Base-by-base conservation (phyloP, 2,888 invertebrate species). In the Dicroscelio sp. region DNA sequence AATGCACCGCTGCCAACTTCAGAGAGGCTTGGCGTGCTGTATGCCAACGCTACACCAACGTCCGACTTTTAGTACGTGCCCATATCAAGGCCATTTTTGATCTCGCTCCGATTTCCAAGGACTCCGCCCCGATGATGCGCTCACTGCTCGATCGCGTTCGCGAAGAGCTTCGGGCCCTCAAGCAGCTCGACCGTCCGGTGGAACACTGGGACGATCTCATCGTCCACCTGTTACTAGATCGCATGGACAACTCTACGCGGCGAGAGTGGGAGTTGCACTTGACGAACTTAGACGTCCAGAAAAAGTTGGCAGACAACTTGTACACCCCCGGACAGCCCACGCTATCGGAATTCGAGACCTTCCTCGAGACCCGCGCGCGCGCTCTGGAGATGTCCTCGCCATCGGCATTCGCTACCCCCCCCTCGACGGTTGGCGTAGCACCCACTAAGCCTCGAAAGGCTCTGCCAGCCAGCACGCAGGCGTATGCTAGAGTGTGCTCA, bases 1-100 rank as follows among this genome's bases (percentile, higher is more conserved):
- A 86, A 0, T 12, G 88, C 0, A 90, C 88, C 23, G 83, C 17
- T 0, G 82, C 83, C 1, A 92, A 93, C 43, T 90, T 92, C 83
- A 17, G 55, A 4, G 76, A 79, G 0, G 88, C 93, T 20, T 92
- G 92, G 90, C 2, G 90, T 27, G 78, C 58, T 0, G 76, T 93
- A 52, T 83, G 90, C 2, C 25, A 60, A 10, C 60, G 92, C 0
- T 93, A 91, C 35, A 78, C 92, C 43, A 92, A 93, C 55, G 90
- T 86, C 23, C 86, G 91, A 2, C 23, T 92, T 0, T 35, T 93
- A 0, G 78, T 76, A 0, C 63, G 85, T 0, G 43, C 89, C 1
- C 92, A 93, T 23, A 67, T 93, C 33, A 35, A 79, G 3, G n/a
- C 83, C 4, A 35, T 93, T 4, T 80, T 93, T 17, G 58, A 58